phyloP scores from a whole-genome alignment of 2,113 vertebrate genomes.

The Apistogramma diplotaenia region DNA sequence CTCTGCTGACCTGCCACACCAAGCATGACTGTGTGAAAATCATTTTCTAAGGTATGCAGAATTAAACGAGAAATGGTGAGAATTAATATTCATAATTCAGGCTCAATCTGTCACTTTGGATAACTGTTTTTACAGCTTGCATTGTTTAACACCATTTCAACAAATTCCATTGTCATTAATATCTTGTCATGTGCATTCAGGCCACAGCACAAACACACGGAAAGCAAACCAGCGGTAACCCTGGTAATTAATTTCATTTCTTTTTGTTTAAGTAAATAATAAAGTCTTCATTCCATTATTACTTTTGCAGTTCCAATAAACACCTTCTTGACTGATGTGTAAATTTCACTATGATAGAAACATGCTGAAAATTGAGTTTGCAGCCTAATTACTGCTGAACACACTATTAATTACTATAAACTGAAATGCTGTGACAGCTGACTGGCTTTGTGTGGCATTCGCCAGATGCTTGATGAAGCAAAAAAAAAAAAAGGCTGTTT shows the following conservation, averaged over 20 bases:
- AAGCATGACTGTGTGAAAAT: background rate
- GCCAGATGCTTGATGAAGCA: background rate
- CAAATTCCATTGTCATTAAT: background rate
- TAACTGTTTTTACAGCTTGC: background rate
- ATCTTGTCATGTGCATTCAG: background rate
- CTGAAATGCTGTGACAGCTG: background rate
- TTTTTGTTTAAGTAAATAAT: background rate
- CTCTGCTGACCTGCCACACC: too few relatives aligned
- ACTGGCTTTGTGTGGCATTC: background rate
- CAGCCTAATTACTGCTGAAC: background rate
- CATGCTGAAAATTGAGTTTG: background rate
- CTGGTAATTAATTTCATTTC: background rate
- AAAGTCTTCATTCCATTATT: background rate
- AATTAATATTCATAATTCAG: background rate
- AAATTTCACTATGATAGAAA: background rate
- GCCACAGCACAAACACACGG: background rate
- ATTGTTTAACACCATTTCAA: background rate
- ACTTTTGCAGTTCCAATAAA: background rate
- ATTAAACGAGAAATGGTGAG: background rate
- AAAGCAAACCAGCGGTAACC: background rate
- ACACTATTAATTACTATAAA: background rate
- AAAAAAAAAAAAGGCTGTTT: constrained; percentile 12
- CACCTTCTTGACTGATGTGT: background rate
- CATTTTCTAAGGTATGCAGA: background rate
- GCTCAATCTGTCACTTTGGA: background rate